Evolutionary conservation across 2,113 vertebrate genomes (phyloP), one percentile per base, ranked within the genome.

Genomic region (Felis chaus): DNA sequence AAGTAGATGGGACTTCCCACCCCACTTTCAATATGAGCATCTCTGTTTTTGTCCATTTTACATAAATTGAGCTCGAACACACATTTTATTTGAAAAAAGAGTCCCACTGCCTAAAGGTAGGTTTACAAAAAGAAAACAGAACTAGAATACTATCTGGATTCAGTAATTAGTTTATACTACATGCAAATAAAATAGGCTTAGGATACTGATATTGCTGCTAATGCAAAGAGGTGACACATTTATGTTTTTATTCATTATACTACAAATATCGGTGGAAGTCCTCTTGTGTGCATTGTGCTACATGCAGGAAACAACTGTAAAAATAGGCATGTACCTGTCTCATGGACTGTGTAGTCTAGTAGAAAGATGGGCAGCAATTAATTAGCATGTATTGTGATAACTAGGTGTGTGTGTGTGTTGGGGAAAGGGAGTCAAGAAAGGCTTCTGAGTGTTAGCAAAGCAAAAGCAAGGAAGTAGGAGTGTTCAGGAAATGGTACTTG

Each of bases 1-100:
- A 36, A 80, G 55, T 79, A 50, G 41, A 84, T 80, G 69, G 78
- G 12, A 12, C 3, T 33, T 12, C 50, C 14, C 31, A 63, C 5
- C 27, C 76, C 4, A 65, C 41, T 91, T 93, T 91, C 65, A 85
- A 50, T 61, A 76, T 31, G 39, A 96, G 23, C 41, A 71, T 14
- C n/a, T 92, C 21, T 92, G 5, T 80, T 97, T 94, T 90, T 79
- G 31, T 66, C 16, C 21, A 74, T 80, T 95, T 96, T 84, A 55
- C 80, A 45, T 68, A 90, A 80, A 93, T 55, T 91, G 79, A 50
- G 68, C 55, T 94, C n/a, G 81, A 80, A 96, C 33, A 83, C 57
- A 73, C 25, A 94, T 91, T 93, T 95, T 36, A 69, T 55, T 94
- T 84, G 76, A 66, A 93, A 80, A 94, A 87, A 84, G 36, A 14